Base-by-base conservation (phyloP, 2,797 vertebrate genomes). In the Platalea minor region DNA sequence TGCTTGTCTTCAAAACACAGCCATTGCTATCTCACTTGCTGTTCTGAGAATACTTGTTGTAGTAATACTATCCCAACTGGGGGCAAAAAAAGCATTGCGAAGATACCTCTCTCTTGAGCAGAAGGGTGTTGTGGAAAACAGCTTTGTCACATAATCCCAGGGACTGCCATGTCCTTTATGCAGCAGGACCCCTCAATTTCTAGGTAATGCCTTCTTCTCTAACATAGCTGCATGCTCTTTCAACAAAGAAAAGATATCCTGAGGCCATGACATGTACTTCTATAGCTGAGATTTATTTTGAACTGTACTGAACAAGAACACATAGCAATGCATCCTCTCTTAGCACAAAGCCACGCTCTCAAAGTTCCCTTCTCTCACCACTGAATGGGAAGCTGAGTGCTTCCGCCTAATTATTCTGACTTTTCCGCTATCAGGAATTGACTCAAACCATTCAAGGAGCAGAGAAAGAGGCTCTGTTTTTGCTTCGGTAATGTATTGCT, bases 341-440 rank as follows among this genome's bases (percentile, higher is more conserved):
- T 50, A 89, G 69, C 48, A 86, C 43, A 95, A 91, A 95, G 75
- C 48, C 77, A 85, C 33, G 45, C 46, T 92, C 89, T 82, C 37
- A 74, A 65, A 85, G 82, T 76, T 92, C 81, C 57, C 43, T 59
- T 69, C 78, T 86, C 39, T 92, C 43, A 43, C 20, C 10, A 48
- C 33, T 84, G 85, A 96, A 93, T 91, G 60, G 61, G 69, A 83
- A 85, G 72, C 53, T 1, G 23, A 92, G 60, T 88, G 75, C 50
- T 91, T 95, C 95, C 5, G 4, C 46, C 81, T 96, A 95, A 96
- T 96, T 96, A 88, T 96, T 92, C 78, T 96, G 92, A 96, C 92
- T 91, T 94, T 96, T 96, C 85, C 4, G 3, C 75, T 69, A 63
- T 88, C 87, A 91, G 85, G 86, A 93, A 87, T 92, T 89, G 85